Percentiles rank a stretch among this genome's conserved stretches.
Evolutionary conservation across 1,140 invertebrate genomes (phyloP).

Genomic region (Drosophila ananassae): DNA sequence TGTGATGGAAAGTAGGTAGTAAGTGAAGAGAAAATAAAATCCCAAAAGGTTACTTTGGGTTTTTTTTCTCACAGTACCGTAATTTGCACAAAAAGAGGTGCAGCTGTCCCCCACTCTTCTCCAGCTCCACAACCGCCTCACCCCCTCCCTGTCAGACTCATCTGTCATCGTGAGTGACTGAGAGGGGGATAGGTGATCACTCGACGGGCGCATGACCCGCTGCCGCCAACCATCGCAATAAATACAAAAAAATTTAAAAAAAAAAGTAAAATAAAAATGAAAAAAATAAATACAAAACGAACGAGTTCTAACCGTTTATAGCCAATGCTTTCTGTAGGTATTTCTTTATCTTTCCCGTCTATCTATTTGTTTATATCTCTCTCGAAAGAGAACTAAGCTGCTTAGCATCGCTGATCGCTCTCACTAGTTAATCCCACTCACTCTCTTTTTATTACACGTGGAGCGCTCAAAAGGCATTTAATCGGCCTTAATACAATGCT

Average conservation of each 20-base stretch:
- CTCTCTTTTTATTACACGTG: constrained; percentile 25
- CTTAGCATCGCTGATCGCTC: constrained; percentile 17
- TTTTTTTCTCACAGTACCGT: not conserved
- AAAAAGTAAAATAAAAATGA: not conserved
- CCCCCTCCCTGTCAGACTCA: not conserved
- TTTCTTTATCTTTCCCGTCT: constrained; percentile 40
- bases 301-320: constrained; percentile 68
- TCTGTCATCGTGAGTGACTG: constrained; percentile 8
- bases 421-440: not conserved
- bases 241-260: not conserved
- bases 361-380: constrained; percentile 48
- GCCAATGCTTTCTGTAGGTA: constrained; percentile 9
- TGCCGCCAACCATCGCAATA: constrained; percentile 12
- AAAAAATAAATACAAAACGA: constrained; percentile 12
- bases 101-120: constrained; percentile 5
- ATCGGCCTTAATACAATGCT: constrained; percentile 16
- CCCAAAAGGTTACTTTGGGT: not conserved
- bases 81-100: constrained; percentile 23
- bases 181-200: constrained; percentile 50
- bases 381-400: constrained; percentile 18
- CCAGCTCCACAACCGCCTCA: not conserved
- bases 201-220: constrained; percentile 63
- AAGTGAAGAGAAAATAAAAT: constrained; percentile 2
- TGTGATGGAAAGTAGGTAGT: not conserved
- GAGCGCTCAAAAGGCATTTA: constrained; percentile 21